Evolutionary conservation across 2,888 invertebrate genomes (phyloP), one percentile per base, ranked within the genome.

Genomic region (Oligia fasciuncula): DNA sequence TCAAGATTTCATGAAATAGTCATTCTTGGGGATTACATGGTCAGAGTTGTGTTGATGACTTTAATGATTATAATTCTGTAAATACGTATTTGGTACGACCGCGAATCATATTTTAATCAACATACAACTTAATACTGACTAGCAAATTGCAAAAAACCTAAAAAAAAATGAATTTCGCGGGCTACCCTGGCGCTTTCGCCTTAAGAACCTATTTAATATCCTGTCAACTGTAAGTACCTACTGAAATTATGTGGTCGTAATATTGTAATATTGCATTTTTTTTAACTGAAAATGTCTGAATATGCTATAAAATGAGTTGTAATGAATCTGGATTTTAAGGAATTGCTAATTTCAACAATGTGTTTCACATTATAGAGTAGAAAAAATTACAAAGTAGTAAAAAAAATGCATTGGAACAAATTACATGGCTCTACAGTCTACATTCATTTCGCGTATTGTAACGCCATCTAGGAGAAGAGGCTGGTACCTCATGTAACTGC

Each of bases 401-500:
- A 57, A 23, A 9, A 9, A 54, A 40, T 9, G 29, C 13, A 19
- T 43, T 49, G 14, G 2, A 29, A 43, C 13, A 8, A 79, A 35
- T 60, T 8, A 23, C 4, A 11, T 17, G 11, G 4, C 0, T 57
- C 9, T 46, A 5, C 3, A 43, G 2, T 43, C 0, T 46, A 3
- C 8, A 51, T 4, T 35, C 0, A 19, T 43, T 77, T n/a, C 14
- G n/a, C 19, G 63, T 51, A 51, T 29, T 2, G 14, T 68, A 73
- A 46, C 81, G 81, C 81, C 81, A 82, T 85, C 81, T 82, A 82
- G 63, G 4, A 14, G 14, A 69, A 17, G 4, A 9, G 17, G 23
- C n/a, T 29, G 11, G 69, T 57, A 82, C 65, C 13, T 14, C 11
- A 40, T n/a, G 54, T 14, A 9, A 29, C 70, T 14, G 35, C 19